Percentiles rank a stretch among this genome's conserved stretches.
Conservation (phyloP, 2,888 invertebrate species). For the Cataglyphis livida region DNA sequence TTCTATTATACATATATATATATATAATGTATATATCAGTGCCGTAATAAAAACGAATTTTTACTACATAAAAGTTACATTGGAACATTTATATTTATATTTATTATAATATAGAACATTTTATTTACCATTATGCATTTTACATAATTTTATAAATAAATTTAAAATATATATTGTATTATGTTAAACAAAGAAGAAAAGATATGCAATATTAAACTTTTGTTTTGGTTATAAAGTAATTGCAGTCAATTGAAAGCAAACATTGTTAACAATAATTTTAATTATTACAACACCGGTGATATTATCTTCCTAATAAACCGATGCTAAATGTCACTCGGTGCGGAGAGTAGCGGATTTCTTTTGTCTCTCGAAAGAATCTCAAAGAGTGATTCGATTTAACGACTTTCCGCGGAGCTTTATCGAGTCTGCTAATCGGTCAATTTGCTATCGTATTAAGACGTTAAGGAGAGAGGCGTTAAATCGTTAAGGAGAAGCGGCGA, state of each 20-base stretch:
- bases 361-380: conserved; percentile 57
- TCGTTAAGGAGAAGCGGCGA: conserved; percentile 71
- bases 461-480: conserved; percentile 75
- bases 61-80: background rate
- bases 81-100: background rate
- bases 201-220: background rate
- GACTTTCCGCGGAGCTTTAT: conserved; percentile 59
- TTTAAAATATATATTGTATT: background rate
- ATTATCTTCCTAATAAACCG: background rate
- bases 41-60: background rate
- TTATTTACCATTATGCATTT: background rate
- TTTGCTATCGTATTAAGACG: conserved; percentile 72
- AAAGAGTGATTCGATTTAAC: conserved; percentile 62
- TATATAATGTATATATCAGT: background rate
- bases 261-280: background rate
- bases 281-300: background rate
- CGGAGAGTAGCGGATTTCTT: conserved; percentile 56
- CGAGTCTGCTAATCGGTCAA: conserved; percentile 67
- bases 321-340: conserved; percentile 2
- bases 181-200: background rate
- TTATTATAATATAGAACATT: background rate
- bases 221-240: background rate
- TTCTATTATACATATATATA: background rate
- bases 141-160: background rate
- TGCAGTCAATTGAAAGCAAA: background rate